Evolutionary conservation across 2,113 vertebrate species (phyloP), one percentile per base, ranked within the genome.

Genomic region (Menura novaehollandiae): DNA sequence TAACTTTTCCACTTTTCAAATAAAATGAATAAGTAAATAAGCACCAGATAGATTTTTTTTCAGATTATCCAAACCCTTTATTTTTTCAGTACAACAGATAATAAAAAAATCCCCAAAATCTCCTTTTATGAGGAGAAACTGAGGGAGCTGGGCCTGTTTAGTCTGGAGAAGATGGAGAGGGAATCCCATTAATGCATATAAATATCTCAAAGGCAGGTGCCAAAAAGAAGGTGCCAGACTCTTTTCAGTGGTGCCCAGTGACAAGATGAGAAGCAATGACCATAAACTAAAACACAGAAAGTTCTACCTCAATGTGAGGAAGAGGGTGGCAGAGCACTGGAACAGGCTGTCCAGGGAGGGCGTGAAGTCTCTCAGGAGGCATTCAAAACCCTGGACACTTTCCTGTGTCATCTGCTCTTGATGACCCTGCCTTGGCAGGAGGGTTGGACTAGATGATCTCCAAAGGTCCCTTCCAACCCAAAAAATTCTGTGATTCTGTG

Each of bases 321-420:
- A 24, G 47, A 39, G 23, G 20, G 33, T 58, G 44, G 44, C 18
- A 33, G 52, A 30, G 44, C 44, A 4, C 52, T 37, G 51, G 68
- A 44, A 16, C 7, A 10, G 15, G 43, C 37, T 74, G 12, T 27
- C 23, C 37, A 33, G 3, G 12, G 10, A 28, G 6, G 3, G 7
- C 4, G 2, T 10, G 10, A 18, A 14, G 44, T 39, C 5, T 44
- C 13, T 59, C 68, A 30, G 14, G 19, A 28, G 33, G 24, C 6
- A 30, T 52, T 59, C 44, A 8, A 74, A 67, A 30, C 8, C 10
- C 23, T 15, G 23, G 23, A 30, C 23, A 59, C 0, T 0, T 24
- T 51, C 27, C 68, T 59, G 52, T 44, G 28, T 44, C 35, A 43
- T 16, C 37, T 67, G 11, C 15, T 5, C 22, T 30, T 17, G 15